A percentile compares a stretch with the other conserved stretches of the same genome.
phyloP scores from a whole-genome alignment of 2,888 invertebrate species.

The Lasius platythorax region DNA sequence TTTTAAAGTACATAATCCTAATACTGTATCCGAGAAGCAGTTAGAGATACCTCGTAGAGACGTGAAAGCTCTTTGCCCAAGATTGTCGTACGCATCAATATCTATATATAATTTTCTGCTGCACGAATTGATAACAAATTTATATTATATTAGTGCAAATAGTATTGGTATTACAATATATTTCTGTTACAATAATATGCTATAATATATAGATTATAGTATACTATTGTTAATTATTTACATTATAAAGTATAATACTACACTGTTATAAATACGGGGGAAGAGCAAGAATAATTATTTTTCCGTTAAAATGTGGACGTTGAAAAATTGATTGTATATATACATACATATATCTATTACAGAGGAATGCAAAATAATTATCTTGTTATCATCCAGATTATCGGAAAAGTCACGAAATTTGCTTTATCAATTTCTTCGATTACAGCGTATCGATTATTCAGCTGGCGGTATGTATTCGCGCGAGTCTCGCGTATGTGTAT shows the following conservation, averaged over 20 bases:
- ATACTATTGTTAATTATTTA: background rate
- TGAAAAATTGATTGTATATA: background rate
- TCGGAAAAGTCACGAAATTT: background rate
- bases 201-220: background rate
- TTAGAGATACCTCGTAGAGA: background rate
- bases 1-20: background rate
- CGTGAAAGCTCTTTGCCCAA: background rate
- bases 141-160: background rate
- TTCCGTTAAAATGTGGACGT: background rate
- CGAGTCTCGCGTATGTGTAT: background rate
- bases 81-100: background rate
- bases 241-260: background rate
- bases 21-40: background rate
- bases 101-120: background rate
- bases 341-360: background rate
- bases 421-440: background rate
- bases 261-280: background rate
- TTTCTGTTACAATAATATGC: background rate
- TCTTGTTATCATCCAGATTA: background rate
- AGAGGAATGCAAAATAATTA: background rate
- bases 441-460: background rate
- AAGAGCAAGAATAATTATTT: background rate
- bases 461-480: background rate
- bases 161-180: background rate
- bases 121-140: background rate